phyloP scores from a whole-genome alignment of 92 coral and sea anemone genomes.

The Ricordea florida region DNA sequence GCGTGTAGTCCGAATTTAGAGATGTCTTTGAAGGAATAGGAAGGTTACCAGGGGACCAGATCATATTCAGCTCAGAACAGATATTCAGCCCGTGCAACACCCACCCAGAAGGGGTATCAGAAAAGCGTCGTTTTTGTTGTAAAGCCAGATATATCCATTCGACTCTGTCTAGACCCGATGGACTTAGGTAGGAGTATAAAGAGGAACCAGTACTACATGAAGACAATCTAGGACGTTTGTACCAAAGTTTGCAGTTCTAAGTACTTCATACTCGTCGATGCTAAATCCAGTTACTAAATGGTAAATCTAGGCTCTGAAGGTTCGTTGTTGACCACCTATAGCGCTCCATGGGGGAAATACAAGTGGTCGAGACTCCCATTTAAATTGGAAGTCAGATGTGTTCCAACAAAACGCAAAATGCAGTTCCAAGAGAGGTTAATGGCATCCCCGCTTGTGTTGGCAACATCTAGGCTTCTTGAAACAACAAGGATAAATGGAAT shows the following conservation, averaged over 20 bases:
- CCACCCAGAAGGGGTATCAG: not conserved
- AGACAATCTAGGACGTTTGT: not conserved
- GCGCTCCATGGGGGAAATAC: not conserved
- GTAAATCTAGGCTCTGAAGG: not conserved
- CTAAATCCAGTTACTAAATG: not conserved
- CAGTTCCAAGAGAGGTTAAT: too few species aligned
- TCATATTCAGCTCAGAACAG: not conserved
- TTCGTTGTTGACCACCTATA: not conserved
- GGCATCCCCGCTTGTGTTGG: too few species aligned
- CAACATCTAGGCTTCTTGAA: too few species aligned
- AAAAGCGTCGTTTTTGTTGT: not conserved
- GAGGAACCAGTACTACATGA: not conserved
- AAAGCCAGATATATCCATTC: conserved; percentile 47
- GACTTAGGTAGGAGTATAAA: conserved; percentile 26
- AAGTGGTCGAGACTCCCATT: not conserved
- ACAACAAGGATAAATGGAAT: too few species aligned
- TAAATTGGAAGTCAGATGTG: too few species aligned
- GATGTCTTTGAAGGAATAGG: conserved; percentile 24
- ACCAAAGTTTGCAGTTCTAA: not conserved
- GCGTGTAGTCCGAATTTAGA: conserved; percentile 1
- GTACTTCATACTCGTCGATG: not conserved
- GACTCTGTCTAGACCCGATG: conserved; percentile 66
- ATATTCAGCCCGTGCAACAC: not conserved
- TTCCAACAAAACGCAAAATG: too few species aligned
- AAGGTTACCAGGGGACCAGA: not conserved